Evolutionary conservation across 2,797 vertebrate genomes (phyloP), one percentile per base, ranked within the genome.

Genomic region (Hybognathus amarus): DNA sequence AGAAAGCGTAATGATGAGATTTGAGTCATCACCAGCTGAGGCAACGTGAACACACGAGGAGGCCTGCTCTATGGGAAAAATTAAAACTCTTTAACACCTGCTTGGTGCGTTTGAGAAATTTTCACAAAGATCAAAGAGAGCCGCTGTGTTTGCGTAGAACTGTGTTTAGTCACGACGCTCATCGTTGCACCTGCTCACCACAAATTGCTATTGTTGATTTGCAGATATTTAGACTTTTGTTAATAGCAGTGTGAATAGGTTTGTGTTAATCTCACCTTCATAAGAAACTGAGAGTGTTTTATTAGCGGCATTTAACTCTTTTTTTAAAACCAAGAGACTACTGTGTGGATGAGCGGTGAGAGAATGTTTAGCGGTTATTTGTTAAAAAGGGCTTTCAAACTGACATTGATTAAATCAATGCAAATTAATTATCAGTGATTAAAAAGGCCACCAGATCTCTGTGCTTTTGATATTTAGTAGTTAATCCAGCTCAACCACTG

Each of bases 71-170:
- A 68, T 84, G 13, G 33, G 68, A 68, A 52, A 67, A 79, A 83
- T 77, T 85, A 81, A 61, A 85, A 79, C 67, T 83, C 80, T 83
- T 78, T 59, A 77, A 52, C 78, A 74, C 66, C 87, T 85, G 73
- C 69, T 61, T 27, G 56, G 64, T 61, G 38, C 10, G 5, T 82
- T 77, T 63, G 77, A 73, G 80, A 76, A 63, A 77, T 63, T n/a
- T 61, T 10, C 11, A 50, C 10, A 2, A 66, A 54, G 56, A 69
- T 68, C 64, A 67, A 30, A 73, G 54, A 67, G 70, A 78, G 40
- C 38, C 18, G 12, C 47, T 27, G 15, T 61, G 45, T 63, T 77
- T 71, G 73, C 17, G 7, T 61, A 13, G 47, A 76, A 68, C 42
- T 63, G 45, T 78, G 75, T 83, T 63, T 70, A 38, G 50, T 67